A percentile compares a stretch with the other conserved stretches of the same genome.
These are phyloP conservation scores for Sterrhoptilus dennistouni DNA, from an alignment of 2,113 vertebrate species.

Conservation along the genomic window DNA sequence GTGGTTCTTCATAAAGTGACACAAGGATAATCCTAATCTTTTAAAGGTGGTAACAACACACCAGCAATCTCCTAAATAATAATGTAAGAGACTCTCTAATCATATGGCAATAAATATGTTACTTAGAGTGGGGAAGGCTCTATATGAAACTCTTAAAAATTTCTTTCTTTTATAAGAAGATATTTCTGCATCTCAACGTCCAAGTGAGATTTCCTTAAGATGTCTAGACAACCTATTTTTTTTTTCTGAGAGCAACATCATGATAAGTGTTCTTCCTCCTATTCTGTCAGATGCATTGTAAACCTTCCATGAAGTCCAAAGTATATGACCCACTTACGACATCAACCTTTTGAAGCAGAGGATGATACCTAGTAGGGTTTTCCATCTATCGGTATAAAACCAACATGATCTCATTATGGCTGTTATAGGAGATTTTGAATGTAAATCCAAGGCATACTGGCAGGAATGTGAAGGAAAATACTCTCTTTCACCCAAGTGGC, in stretches of 20 bases:
- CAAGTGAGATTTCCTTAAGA: background rate
- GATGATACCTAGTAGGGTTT: background rate
- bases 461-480: background rate
- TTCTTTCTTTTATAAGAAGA: background rate
- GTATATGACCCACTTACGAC: fast-evolving
- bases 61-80: slow-evolving; percentile 1
- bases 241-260: background rate
- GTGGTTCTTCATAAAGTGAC: background rate
- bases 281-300: background rate
- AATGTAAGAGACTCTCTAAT: background rate
- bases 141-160: background rate
- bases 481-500: background rate
- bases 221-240: background rate
- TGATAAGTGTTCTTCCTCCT: background rate
- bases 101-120: background rate
- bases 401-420: background rate
- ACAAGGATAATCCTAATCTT: background rate
- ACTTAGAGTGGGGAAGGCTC: background rate
- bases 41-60: background rate
- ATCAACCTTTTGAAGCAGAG: background rate
- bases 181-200: background rate
- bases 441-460: background rate
- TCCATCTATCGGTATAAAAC: background rate
- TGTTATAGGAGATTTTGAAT: background rate
- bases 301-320: background rate